Base-by-base conservation (phyloP, 2,797 vertebrate species). In the Micropoecilia bifurca region DNA sequence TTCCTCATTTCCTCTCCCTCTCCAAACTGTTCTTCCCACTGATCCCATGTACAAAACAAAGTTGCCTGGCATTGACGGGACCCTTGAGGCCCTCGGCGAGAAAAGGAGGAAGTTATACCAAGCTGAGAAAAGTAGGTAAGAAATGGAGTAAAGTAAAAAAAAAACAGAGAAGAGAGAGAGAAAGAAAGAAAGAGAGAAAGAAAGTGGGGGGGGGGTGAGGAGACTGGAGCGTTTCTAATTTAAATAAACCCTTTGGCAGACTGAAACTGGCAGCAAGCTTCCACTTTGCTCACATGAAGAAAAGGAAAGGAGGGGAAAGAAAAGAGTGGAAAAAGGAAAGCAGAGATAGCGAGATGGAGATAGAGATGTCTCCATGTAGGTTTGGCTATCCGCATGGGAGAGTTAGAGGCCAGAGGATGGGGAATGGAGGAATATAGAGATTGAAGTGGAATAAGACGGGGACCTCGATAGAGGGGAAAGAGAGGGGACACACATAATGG, bases 161-260 rank as follows among this genome's bases (percentile, higher is more conserved):
- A 16, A 59, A 30, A 57, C 0, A 76, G 73, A n/a, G 16, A 63
- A 18, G 14, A 33, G 73, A 84, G 81, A 84, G 75, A 84, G 81
- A 3, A 12, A 28, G 4, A 59, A 72, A 85, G 80, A 84, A 76
- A 50, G 16, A 20, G 5, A 74, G 82, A 66, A 45, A 73, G 76
- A 74, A 66, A 46, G 77, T 82, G 82, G 68, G 86, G 71, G 82
- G 68, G 86, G 71, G 85, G 83, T 87, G 92, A 85, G 92, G 92
- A 94, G 94, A 94, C 86, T 96, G 94, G 92, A 95, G 94, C 93
- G 88, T 95, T 95, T 95, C 94, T 96, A 96, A 96, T 96, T 96
- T 96, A 96, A 96, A 96, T 96, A 96, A 96, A 96, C 93, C 95
- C 94, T 95, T 94, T 85, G 93, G 95, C 92, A 96, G 95, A 96